Evolutionary conservation across 2,113 vertebrate genomes (phyloP), one percentile per base, ranked within the genome.

Genomic region (Amblyopsis rosae): DNA sequence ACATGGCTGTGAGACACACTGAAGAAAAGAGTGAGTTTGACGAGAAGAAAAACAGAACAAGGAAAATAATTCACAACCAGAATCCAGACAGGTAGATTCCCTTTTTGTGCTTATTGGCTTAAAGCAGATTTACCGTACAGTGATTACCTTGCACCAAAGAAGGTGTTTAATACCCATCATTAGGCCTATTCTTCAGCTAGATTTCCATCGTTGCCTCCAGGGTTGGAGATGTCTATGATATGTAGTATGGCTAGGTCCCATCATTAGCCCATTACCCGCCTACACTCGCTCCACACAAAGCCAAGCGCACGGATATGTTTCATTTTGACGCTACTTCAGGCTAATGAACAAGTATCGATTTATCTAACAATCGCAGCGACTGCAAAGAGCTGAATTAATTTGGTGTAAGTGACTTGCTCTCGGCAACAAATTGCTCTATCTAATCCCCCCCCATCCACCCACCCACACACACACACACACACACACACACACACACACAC

Each of bases 261-360:
- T 85, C 76, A 77, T 77, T 65, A 33, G 69, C 55, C 76, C 70
- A 87, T 87, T 85, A 81, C 49, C 67, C 55, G 66, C 73, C 67
- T 51, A 48, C 59, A 45, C 47, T 15, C 35, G 47, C 17, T 32
- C 19, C 13, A 51, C 62, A 78, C 63, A 67, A 60, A 74, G 61
- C 56, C 65, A 67, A 51, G 65, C 79, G 77, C 79, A n/a, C 15
- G 33, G 35, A 56, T 55, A 65, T 35, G 75, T 82, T 80, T 81
- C 80, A 78, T 83, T 67, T 73, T 73, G 72, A 60, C 51, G 73
- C 62, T 77, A 73, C 81, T 84, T 54, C 16, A 70, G 78, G 75
- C 80, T 81, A 88, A 88, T 85, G 77, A 87, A 81, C 73, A 80
- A 64, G 61, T 82, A 88, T 87, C 48, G 72, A 89, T 87, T 83